These are phyloP conservation scores for Drosophila micromelanica DNA, from an alignment of 1,140 invertebrate species.

Conservation along the genomic window DNA sequence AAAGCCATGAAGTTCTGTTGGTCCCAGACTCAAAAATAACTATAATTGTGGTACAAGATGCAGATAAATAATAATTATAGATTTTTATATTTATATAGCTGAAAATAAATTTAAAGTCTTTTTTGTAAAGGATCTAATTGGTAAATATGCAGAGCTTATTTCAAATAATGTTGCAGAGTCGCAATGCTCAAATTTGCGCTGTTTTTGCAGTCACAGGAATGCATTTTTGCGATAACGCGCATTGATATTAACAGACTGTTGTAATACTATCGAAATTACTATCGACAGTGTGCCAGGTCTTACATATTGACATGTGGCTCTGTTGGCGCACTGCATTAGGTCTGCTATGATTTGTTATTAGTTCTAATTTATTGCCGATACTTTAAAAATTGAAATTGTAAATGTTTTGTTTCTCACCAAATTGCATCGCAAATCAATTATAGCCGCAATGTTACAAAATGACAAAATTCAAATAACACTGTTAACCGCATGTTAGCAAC, in stretches of 20 bases:
- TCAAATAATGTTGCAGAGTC: not conserved
- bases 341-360: not conserved
- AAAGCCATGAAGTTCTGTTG: slow-evolving; percentile 64
- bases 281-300: not conserved
- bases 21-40: slow-evolving; percentile 79
- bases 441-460: not conserved
- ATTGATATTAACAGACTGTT: not conserved
- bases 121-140: not conserved
- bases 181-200: not conserved
- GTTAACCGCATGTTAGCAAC: slow-evolving; percentile 6
- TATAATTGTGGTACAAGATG: slow-evolving; percentile 72
- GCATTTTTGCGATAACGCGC: not conserved
- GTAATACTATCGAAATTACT: not conserved
- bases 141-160: not conserved
- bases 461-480: not conserved
- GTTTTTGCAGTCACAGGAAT: not conserved
- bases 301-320: not conserved
- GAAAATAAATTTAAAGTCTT: too few species aligned
- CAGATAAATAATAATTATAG: slow-evolving; percentile 51
- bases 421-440: not conserved
- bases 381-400: not conserved
- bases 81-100: slow-evolving; percentile 4
- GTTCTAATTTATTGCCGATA: not conserved
- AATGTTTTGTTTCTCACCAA: not conserved
- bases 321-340: not conserved